Base-by-base conservation (phyloP, 1,140 invertebrate genomes). In the Bombus waltoni region DNA sequence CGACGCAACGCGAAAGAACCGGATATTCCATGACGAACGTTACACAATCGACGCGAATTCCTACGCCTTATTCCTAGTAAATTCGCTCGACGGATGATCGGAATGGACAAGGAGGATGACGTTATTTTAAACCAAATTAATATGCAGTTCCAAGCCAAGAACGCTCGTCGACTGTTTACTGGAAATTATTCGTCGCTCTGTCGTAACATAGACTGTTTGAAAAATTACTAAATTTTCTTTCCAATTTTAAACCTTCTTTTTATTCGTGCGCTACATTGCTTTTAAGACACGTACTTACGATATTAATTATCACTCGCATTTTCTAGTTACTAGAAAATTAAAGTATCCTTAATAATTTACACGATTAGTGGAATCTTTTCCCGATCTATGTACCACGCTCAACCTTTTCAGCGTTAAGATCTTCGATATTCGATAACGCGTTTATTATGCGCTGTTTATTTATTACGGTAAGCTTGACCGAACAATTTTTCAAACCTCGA, bases 41-140 rank as follows among this genome's bases (percentile, higher is more conserved):
- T 62, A n/a, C 38, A 40, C 53, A 62, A 76, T 62, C 53, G 74
- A 76, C 32, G 53, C 38, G 10, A 65, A 77, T 77, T 77, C 59
- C 57, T 42, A 65, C 57, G 57, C 25, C 25, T 77, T 77, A 38
- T 76, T 62, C 62, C 57, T 73, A 11, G 40, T 73, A 73, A 73
- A 73, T 74, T 74, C 9, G 11, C 4, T 42, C n/a, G 18, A 28
- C 28, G 62, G 38, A 62, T 40, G 38, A 53, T n/a, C 5, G 6
- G 3, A 62, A 42, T 3, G 57, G 25, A 42, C 5, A 32, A 42
- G 18, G 2, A 73, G 13, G 10, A n/a, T 25, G 28, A 42, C 38
- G 57, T 6, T 77, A 77, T 62, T 77, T 42, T n/a, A 28, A 70
- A 13, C 0, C 2, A 22, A 35, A 44, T 35, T 79, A 68, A 68